Conservation (phyloP, 2,888 invertebrate genomes). For the Oscheius onirici region DNA sequence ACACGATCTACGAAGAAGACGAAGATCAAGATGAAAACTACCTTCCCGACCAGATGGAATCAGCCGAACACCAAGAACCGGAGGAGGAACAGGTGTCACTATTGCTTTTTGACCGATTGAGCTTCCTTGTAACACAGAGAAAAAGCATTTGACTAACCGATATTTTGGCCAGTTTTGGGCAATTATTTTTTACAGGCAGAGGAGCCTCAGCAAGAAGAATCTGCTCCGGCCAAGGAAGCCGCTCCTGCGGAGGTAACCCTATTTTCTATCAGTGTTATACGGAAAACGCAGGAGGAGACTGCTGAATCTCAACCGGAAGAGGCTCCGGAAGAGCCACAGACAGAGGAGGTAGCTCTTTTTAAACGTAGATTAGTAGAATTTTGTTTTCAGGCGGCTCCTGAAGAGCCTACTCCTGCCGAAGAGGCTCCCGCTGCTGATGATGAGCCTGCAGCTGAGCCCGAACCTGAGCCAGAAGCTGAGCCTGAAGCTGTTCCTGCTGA, state of each 20-base stretch:
- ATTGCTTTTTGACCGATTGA: constrained; percentile 3
- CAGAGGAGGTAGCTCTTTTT: constrained; percentile 26
- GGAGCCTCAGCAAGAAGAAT: constrained; percentile 1
- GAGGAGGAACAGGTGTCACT: constrained; percentile 25
- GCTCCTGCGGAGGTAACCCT: constrained; percentile 13
- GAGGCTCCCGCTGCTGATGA: constrained; percentile 36
- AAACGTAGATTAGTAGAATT: background rate
- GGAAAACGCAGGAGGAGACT: background rate
- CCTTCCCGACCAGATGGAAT: constrained; percentile 53
- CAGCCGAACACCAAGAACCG: constrained; percentile 47
- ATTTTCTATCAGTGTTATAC: background rate
- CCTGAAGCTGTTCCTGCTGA: constrained; percentile 3
- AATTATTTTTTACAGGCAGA: background rate
- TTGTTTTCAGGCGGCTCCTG: background rate
- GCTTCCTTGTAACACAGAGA: background rate
- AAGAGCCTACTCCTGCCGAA: constrained; percentile 37
- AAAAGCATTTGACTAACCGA: background rate
- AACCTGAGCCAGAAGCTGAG: background rate
- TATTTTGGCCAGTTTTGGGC: background rate
- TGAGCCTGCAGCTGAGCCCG: constrained; percentile 23
- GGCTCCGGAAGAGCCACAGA: constrained; percentile 38
- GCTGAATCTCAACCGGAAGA: constrained; percentile 12
- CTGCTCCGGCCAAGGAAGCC: constrained; percentile 23
- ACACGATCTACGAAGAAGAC: constrained; percentile 57
- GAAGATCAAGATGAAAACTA: constrained; percentile 25